Evolutionary conservation across 2,888 invertebrate species (phyloP), one percentile per base, ranked within the genome.

Genomic region (Campoplex nolae): DNA sequence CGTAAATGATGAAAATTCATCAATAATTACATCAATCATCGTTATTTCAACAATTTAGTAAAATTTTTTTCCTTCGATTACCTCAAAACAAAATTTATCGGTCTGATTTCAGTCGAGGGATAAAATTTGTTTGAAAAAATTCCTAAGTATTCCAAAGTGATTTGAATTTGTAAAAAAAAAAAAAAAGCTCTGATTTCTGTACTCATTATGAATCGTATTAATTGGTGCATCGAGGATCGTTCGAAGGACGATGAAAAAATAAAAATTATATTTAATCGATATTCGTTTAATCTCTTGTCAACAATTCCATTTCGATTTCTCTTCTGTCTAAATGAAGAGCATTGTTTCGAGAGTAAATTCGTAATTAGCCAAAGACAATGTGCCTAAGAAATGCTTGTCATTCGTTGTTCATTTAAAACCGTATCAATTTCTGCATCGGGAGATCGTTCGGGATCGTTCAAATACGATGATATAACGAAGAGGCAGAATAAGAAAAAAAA

Each of bases 391-490:
- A 62, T 16, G 32, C 32, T 32, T 16, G 32, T 62, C 16, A 62
- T 62, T 62, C 32, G 11, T 4, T 16, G 32, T 32, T 32, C 28
- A 16, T 62, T 32, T 32, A 16, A 38, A 58, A 38, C 9, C 6
- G 16, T n/a, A 51, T 51, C 28, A 54, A 23, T 48, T 75, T 48
- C 18, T 54, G 32, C 73, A 68, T 78, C 32, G 28, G n/a, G 28
- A 23, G 48, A 38, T 42, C 45, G 32, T 28, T 83, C 23, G 32
- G 23, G 35, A 38, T 42, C 45, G 42, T 28, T 83, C 23, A 42
- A 28, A 23, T 23, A 23, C 75, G 42, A 45, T 75, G 76, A 76
- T 75, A 81, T 67, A 79, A 83, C 70, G 32, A n/a, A 28, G 13
- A 28, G 42, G 45, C 42, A 73, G 23, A 23, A 23, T 23, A 23